Percentiles rank a stretch among this genome's conserved stretches.
Conservation (phyloP, 1,140 invertebrate species). For the Euwallacea similis region DNA sequence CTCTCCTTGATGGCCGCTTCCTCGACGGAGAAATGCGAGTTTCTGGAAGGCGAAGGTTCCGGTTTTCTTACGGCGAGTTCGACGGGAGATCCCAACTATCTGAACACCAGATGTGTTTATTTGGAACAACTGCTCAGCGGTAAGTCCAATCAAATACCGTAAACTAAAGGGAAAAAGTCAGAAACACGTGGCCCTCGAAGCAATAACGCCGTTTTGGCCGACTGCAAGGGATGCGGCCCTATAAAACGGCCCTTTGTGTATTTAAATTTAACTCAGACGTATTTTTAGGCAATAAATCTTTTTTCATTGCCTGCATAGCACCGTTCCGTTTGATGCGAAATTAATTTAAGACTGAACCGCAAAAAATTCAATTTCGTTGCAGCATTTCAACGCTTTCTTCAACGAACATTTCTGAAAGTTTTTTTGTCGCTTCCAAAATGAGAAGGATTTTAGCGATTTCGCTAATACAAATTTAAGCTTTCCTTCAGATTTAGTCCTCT, state of each 20-base stretch:
- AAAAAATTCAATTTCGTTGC: conserved; percentile 18
- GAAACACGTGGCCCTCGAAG: conserved; percentile 15
- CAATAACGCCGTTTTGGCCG: no score
- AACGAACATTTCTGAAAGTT: conserved; percentile 18
- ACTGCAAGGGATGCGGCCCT: no score
- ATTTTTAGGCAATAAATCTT: conserved; percentile 12
- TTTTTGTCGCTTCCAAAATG: not conserved
- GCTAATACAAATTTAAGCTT: no score
- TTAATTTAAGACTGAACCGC: conserved; percentile 25
- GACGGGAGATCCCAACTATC: conserved; percentile 41
- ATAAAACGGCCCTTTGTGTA: not conserved
- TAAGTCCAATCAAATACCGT: conserved; percentile 34
- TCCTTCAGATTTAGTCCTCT: no score
- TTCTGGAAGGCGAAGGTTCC: conserved; percentile 39
- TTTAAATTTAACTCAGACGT: not conserved
- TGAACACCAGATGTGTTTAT: conserved; percentile 50
- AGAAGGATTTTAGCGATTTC: no score
- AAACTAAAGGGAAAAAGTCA: conserved; percentile 24
- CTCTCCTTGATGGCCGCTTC: conserved; percentile 56
- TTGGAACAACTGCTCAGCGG: conserved; percentile 51
- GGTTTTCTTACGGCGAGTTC: conserved; percentile 31
- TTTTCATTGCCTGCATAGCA: conserved; percentile 1
- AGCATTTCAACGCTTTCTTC: conserved; percentile 8
- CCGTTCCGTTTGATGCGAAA: conserved; percentile 15
- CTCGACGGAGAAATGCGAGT: conserved; percentile 45